These are phyloP conservation scores for Vanacampus margaritifer DNA, from an alignment of 2,113 vertebrate species.

Conservation along the genomic window DNA sequence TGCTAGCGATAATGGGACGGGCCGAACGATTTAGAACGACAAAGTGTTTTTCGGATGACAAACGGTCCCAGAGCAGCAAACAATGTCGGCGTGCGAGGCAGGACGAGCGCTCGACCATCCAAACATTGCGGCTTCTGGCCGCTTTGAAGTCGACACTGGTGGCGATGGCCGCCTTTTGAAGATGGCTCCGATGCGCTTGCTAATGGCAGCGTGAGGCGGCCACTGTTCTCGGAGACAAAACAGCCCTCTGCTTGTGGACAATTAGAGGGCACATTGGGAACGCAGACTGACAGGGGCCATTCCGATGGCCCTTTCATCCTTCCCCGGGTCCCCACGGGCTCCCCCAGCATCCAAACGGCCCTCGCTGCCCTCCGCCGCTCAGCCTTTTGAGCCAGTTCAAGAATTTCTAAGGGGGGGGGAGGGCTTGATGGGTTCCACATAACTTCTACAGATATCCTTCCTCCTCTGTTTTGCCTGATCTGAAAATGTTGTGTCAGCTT, in stretches of 20 bases:
- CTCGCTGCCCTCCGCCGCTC: slow-evolving; percentile 48
- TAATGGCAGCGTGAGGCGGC: slow-evolving; percentile 73
- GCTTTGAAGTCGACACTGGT: slow-evolving; percentile 72
- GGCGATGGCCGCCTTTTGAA: slow-evolving; percentile 68
- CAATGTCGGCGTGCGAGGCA: slow-evolving; percentile 52
- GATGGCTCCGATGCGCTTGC: slow-evolving; percentile 64
- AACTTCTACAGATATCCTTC: slow-evolving; percentile 48
- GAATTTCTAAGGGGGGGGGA: slow-evolving; percentile 52
- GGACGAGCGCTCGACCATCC: slow-evolving; percentile 55
- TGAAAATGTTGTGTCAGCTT: slow-evolving; percentile 55
- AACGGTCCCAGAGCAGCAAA: slow-evolving; percentile 33
- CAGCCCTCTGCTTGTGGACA: slow-evolving; percentile 71
- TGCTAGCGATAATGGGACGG: not conserved
- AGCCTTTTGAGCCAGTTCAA: slow-evolving; percentile 67
- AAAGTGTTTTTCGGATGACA: slow-evolving; percentile 16
- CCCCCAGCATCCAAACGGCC: slow-evolving; percentile 41
- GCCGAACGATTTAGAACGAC: not conserved
- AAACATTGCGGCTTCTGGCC: slow-evolving; percentile 49
- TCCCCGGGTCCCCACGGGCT: slow-evolving; percentile 39
- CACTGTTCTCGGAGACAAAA: slow-evolving; percentile 70
- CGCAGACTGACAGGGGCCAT: slow-evolving; percentile 68
- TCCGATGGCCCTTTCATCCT: slow-evolving; percentile 66
- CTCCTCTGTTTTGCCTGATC: slow-evolving; percentile 42
- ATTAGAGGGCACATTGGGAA: slow-evolving; percentile 76
- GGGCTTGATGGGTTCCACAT: slow-evolving; percentile 54